phyloP scores from a whole-genome alignment of 35 echinoderm and acorn worm genomes.

The Anneissia japonica region DNA sequence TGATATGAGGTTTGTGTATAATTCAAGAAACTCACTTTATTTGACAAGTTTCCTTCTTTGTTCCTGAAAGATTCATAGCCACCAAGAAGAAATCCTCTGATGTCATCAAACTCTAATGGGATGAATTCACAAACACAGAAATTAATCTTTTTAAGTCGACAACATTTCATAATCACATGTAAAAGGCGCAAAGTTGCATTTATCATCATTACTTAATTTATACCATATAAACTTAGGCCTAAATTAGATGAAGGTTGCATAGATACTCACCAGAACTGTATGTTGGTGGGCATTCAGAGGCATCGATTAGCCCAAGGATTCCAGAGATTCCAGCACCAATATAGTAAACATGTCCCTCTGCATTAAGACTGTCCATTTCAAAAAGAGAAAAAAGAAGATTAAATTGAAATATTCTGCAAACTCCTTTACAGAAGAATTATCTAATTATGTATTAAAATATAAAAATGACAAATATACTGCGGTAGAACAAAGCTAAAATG shows the following conservation, averaged over 20 bases:
- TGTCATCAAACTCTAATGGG: slow-evolving; percentile 53
- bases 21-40: not conserved
- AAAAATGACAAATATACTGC: too few species aligned
- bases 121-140: too few species aligned
- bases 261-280: slow-evolving; percentile 70
- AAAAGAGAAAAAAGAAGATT: not conserved
- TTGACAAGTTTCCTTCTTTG: slow-evolving; percentile 23
- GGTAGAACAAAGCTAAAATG: too few species aligned
- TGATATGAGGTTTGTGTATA: too few species aligned
- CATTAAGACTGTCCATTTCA: slow-evolving; percentile 48
- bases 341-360: slow-evolving; percentile 78
- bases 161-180: too few species aligned
- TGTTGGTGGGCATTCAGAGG: slow-evolving; percentile 90
- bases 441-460: not conserved
- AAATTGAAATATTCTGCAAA: not conserved
- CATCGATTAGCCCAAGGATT: slow-evolving; percentile 74
- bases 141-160: too few species aligned
- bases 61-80: slow-evolving; percentile 37
- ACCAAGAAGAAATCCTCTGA: slow-evolving; percentile 47
- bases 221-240: too few species aligned
- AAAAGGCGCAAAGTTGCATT: too few species aligned
- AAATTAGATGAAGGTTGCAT: too few species aligned
- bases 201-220: too few species aligned
- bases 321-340: slow-evolving; percentile 42
- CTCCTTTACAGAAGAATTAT: not conserved